Evolutionary conservation across 35 echinoderm and acorn worm species (phyloP), one percentile per base, ranked within the genome.

Genomic region (Patiria miniata): DNA sequence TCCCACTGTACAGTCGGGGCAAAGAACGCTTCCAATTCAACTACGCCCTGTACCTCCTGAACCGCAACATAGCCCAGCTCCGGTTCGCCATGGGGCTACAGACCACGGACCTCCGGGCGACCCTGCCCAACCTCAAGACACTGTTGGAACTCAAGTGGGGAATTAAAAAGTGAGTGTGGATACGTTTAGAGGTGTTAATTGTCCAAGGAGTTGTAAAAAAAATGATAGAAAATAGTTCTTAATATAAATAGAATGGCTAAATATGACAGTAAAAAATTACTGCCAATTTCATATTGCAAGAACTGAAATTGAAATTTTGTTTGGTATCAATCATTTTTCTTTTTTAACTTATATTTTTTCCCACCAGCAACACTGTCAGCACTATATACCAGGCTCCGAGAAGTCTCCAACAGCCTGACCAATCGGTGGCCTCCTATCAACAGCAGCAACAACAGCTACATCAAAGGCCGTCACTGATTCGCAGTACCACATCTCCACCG

Each of bases 11-110:
- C 61, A 91, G 61, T 79, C 84, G 91, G 37, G 96, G 96, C 51
- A 92, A 90, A 57, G 96, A 99, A 44, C 90, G 87, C n/a, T 94
- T 99, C 50, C 96, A 99, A 18, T 99, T 94, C 82, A 94, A 94
- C 78, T 99, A 99, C 28, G 96, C 96, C 14, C 92, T 99, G 39
- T 99, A 94, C 79, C 76, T 99, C 32, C 83, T 99, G 4, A 99
- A 99, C 61, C 85, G 92, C 47, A 99, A 99, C 52, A 91, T 99
- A 10, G 92, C 93, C 2, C 96, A 99, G 80, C 83, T 99, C 5
- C 42, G 96, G 15, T 90, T 56, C 40, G 86, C 85, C 16, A 61
- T 94, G 39, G 89, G 89, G 18, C 76, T 99, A 5, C 16, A 33
- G 1, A 99, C 96, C 18, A 40, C 60, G n/a, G 96, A 99, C 77